Conservation (phyloP, 2,113 vertebrate genomes). For the Xenopus laevis region DNA sequence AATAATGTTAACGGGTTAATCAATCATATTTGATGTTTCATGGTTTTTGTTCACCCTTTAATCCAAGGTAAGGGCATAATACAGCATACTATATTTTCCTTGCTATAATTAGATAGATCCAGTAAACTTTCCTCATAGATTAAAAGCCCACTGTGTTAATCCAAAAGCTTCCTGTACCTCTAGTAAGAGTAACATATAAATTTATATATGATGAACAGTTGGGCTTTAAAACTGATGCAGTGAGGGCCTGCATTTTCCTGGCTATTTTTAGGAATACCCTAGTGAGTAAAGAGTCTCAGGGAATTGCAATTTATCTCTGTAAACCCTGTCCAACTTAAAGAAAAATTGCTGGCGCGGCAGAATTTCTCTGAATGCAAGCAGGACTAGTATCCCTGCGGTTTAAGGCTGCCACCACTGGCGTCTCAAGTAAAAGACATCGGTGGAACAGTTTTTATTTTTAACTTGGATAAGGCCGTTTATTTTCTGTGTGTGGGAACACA, state of each 20-base stretch:
- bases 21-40: too few relatives aligned
- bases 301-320: conserved; percentile 46
- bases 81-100: not conserved
- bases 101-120: not conserved
- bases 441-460: conserved; percentile 18
- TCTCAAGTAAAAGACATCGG: conserved; percentile 12
- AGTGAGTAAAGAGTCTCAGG: conserved; percentile 32
- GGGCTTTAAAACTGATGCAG: conserved; percentile 28
- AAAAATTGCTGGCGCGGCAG: conserved; percentile 26
- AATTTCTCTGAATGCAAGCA: conserved; percentile 16
- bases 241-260: conserved; percentile 20
- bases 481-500: not conserved
- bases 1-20: too few relatives aligned
- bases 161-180: conserved; percentile 8
- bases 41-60: too few relatives aligned
- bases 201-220: conserved; percentile 27
- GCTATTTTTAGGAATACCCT: conserved; percentile 43
- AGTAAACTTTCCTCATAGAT: conserved; percentile 4
- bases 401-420: conserved; percentile 2
- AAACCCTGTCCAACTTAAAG: conserved; percentile 37
- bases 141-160: conserved; percentile 23
- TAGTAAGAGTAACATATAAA: conserved; percentile 3
- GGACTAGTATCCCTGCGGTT: conserved; percentile 30
- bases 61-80: not conserved
- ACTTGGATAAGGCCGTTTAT: not conserved